Percentiles rank a stretch among this genome's conserved stretches.
phyloP scores from a whole-genome alignment of 2,113 vertebrate species.

The Gobio gobio region DNA sequence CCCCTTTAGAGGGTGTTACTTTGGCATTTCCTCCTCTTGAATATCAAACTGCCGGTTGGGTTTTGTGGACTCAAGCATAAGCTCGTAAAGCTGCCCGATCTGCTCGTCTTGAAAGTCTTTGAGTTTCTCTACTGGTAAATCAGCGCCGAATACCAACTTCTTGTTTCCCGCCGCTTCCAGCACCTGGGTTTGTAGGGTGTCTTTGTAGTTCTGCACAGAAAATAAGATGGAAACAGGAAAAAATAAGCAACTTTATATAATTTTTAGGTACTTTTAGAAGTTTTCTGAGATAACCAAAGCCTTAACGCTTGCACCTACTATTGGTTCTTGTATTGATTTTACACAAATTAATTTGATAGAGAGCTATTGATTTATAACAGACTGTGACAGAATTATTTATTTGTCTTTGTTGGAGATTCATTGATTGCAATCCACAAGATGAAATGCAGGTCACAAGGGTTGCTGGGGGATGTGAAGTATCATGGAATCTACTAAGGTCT shows the following conservation, averaged over 20 bases:
- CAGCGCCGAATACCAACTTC: conserved; percentile 72
- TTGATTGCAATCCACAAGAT: conserved; percentile 35
- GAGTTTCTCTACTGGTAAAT: conserved; percentile 81
- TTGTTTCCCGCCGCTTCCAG: conserved; percentile 66
- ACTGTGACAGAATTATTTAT: conserved; percentile 35
- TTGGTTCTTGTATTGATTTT: background rate
- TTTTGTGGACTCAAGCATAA: conserved; percentile 91
- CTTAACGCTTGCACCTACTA: background rate
- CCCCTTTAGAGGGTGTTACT: conserved; percentile 54
- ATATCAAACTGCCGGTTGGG: conserved; percentile 79
- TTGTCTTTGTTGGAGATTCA: conserved; percentile 22
- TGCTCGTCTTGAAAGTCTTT: conserved; percentile 85
- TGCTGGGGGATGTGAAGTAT: background rate
- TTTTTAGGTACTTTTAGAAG: background rate
- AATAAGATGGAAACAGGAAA: background rate
- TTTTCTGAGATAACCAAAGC: background rate
- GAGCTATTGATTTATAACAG: conserved; percentile 33
- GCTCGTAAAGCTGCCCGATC: conserved; percentile 87
- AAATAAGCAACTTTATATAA: background rate
- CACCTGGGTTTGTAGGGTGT: conserved; percentile 78
- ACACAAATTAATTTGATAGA: conserved; percentile 25
- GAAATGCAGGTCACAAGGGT: background rate
- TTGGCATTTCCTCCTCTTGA: conserved; percentile 69
- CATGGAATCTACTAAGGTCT: conserved; percentile 30
- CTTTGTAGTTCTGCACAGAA: conserved; percentile 68